Conservation (phyloP, 2,113 vertebrate genomes). For the Ammodytes marinus region DNA sequence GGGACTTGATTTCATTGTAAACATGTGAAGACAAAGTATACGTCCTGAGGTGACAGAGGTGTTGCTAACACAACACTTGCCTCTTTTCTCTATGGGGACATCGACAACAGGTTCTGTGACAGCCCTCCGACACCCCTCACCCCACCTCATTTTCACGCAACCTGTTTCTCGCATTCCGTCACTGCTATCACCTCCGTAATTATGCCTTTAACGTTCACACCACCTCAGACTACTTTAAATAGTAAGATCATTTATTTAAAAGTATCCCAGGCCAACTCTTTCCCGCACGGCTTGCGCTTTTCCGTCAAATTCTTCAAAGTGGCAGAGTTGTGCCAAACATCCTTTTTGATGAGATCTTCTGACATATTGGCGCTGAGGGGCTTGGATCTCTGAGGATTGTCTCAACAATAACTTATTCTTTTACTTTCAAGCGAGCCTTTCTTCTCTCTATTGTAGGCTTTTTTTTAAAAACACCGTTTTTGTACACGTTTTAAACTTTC, state of each 20-base stretch:
- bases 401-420: slow-evolving; percentile 40
- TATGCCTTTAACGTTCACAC: slow-evolving; percentile 68
- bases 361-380: slow-evolving; percentile 49
- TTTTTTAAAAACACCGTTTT: slow-evolving; percentile 51
- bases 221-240: slow-evolving; percentile 28
- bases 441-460: slow-evolving; percentile 34
- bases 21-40: slow-evolving; percentile 60
- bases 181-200: slow-evolving; percentile 72
- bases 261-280: slow-evolving; percentile 44
- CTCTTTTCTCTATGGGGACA: slow-evolving; percentile 65
- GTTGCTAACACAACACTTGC: slow-evolving; percentile 78
- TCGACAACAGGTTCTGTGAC: slow-evolving; percentile 63
- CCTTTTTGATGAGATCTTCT: slow-evolving; percentile 71
- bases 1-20: slow-evolving; percentile 68
- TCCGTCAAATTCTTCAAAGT: slow-evolving; percentile 67
- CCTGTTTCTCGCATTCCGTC: slow-evolving; percentile 77
- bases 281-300: slow-evolving; percentile 8
- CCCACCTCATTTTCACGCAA: slow-evolving; percentile 78
- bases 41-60: slow-evolving; percentile 75
- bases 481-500: slow-evolving; percentile 26
- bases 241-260: slow-evolving; percentile 59
- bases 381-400: slow-evolving; percentile 41
- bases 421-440: slow-evolving; percentile 32
- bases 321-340: slow-evolving; percentile 51
- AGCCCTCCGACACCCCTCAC: slow-evolving; percentile 67